Evolutionary conservation across 2,113 vertebrate species (phyloP).

Genomic region (Cephalopholis sonnerati): DNA sequence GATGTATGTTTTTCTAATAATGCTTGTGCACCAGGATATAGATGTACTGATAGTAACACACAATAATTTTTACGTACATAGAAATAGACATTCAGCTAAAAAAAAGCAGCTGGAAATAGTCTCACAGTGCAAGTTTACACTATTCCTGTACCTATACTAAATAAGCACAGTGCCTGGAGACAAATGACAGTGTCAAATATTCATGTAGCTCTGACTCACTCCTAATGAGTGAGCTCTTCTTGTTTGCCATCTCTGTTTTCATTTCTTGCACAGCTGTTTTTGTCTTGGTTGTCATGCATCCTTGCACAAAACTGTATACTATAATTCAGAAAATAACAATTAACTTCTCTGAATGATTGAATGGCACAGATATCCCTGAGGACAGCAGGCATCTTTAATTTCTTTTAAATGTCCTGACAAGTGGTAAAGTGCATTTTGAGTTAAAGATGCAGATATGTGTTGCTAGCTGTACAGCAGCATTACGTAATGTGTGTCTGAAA

Average conservation of each 20-base stretch:
- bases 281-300: not conserved
- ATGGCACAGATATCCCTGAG: rapidly evolving
- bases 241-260: not conserved
- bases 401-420: not conserved
- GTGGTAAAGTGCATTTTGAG: not conserved
- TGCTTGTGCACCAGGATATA: no score
- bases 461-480: not conserved
- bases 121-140: no score
- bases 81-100: no score
- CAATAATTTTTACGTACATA: no score
- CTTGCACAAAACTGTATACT: not conserved
- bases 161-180: not conserved
- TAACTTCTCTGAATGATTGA: not conserved
- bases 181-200: not conserved
- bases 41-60: no score
- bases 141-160: not conserved
- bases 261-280: not conserved
- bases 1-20: no score
- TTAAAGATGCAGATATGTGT: not conserved
- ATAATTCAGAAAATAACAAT: not conserved
- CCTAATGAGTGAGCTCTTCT: not conserved
- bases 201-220: not conserved
- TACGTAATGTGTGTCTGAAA: not conserved
- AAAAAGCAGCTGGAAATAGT: not conserved
- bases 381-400: not conserved